Base-by-base conservation (phyloP, 2,888 invertebrate species). In the Uloborus plumipes region DNA sequence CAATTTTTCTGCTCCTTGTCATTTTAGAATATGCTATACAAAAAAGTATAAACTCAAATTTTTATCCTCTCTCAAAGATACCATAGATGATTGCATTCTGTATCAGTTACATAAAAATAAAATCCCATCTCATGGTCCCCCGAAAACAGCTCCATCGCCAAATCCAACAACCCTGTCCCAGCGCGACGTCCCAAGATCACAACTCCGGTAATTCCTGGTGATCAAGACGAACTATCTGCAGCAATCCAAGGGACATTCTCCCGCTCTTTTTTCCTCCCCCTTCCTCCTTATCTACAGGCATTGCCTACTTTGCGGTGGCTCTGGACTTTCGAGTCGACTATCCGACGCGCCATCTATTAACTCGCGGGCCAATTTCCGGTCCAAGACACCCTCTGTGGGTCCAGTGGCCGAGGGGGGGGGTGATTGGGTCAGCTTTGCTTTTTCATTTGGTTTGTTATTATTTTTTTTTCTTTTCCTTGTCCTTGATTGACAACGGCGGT, bases 291-390 rank as follows among this genome's bases (percentile, higher is more conserved):
- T n/a, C 79, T 73, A 67, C 67, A 80, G 65, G 79, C 73, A 80
- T 73, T 74, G 69, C 80, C 62, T 81, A 81, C 70, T 74, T 39
- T 81, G 80, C 74, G 80, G 80, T 81, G 75, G 39, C 39, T 75
- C 67, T 64, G 67, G 73, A 80, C 69, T 69, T 69, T 69, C 61
- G 64, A 18, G 64, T 70, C 49, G 55, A 70, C 80, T 82, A 82
- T 82, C 81, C 71, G 76, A 67, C 65, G 81, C 71, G 75, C 81
- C 81, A 82, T 82, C 81, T 82, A 82, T 82, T 82, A 82, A 82
- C 70, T 82, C 75, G 31, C 75, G 65, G 81, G 66, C 75, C 81
- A 82, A 82, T 82, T 82, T 82, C 81, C 81, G 81, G 81, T 58
- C 71, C 71, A 65, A 66, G 50, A 71, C 76, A 72, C 76, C 75